Evolutionary conservation across 2,888 invertebrate genomes (phyloP).

Genomic region (Ennomos fuscantarius): DNA sequence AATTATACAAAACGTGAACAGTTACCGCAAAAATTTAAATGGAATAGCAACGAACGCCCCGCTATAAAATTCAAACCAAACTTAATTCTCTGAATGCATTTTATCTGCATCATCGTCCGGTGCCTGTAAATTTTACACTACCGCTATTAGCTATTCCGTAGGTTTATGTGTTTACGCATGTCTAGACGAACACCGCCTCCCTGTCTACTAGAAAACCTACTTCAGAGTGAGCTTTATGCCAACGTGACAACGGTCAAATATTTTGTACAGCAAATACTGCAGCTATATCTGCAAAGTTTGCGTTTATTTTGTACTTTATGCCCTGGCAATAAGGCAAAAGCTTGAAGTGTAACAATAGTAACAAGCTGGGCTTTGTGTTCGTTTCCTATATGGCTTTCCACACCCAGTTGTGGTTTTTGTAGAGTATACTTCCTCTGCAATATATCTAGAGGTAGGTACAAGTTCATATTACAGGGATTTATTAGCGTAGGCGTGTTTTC

Average conservation of each 20-base stretch:
- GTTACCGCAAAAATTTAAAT: not conserved
- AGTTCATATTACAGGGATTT: constrained; percentile 20
- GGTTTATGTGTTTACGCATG: constrained; percentile 57
- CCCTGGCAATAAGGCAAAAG: constrained; percentile 14
- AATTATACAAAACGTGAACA: constrained; percentile 1
- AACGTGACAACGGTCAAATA: constrained; percentile 18
- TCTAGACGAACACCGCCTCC: constrained; percentile 54
- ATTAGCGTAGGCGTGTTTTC: constrained; percentile 19
- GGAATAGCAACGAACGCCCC: constrained; percentile 14
- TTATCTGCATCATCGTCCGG: constrained; percentile 9
- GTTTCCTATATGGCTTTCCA: constrained; percentile 30
- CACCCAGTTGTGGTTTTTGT: constrained; percentile 21
- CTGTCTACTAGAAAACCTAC: constrained; percentile 21
- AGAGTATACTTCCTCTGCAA: constrained; percentile 19
- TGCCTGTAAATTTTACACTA: constrained; percentile 32
- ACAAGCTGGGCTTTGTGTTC: constrained; percentile 33
- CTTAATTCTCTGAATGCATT: constrained; percentile 13
- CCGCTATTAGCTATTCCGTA: constrained; percentile 34
- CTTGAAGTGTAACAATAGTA: not conserved
- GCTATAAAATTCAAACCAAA: constrained; percentile 8
- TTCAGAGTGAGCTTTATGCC: constrained; percentile 23
- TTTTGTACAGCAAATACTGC: not conserved
- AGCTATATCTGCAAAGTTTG: not conserved
- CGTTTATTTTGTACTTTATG: constrained; percentile 19
- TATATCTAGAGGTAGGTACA: constrained; percentile 12